Evolutionary conservation across 2,113 vertebrate species (phyloP), one percentile per base, ranked within the genome.

Genomic region (Pseudorectes ferrugineus): DNA sequence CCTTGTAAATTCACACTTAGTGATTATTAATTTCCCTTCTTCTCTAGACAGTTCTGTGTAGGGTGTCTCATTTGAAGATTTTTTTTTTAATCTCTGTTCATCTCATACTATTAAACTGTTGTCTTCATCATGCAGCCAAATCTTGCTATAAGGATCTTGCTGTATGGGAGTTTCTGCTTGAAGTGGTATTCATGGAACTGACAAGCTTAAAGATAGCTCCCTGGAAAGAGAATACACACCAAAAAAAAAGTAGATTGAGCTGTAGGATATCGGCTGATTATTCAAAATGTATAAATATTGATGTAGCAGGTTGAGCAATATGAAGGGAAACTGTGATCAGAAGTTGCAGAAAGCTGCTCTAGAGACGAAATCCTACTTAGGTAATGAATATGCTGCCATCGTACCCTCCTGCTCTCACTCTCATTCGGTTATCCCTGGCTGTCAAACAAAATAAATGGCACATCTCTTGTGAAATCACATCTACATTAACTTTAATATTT

Each of bases 381-480:
- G 28, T 71, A 84, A 61, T 52, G 82, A 88, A 67, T 74, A 75
- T 28, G n/a, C 21, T 89, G 54, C 70, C 38, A 11, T 92, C 28
- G 42, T 49, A 70, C 29, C 14, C 68, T 94, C 51, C 57, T 94
- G 65, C 57, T 93, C 81, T 90, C 72, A 48, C 52, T 81, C 54
- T 66, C 46, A 67, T 92, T 90, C 57, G 35, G 36, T 81, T 74
- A 36, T 73, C 33, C 42, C 72, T 36, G 43, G 26, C 63, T 86
- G 76, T 78, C 63, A 95, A 77, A 80, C 14, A 84, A 95, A 95
- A 93, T 80, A 95, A 93, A 94, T 78, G 57, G 20, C 76, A 74
- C 23, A 48, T 71, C 72, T 88, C 85, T 81, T 71, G n/a, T 80
- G 82, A 80, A 96, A 95, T 74, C 75, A 80, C 46, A 76, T 88